phyloP scores from a whole-genome alignment of 2,888 invertebrate genomes.

The Barypeithes pellucidus region DNA sequence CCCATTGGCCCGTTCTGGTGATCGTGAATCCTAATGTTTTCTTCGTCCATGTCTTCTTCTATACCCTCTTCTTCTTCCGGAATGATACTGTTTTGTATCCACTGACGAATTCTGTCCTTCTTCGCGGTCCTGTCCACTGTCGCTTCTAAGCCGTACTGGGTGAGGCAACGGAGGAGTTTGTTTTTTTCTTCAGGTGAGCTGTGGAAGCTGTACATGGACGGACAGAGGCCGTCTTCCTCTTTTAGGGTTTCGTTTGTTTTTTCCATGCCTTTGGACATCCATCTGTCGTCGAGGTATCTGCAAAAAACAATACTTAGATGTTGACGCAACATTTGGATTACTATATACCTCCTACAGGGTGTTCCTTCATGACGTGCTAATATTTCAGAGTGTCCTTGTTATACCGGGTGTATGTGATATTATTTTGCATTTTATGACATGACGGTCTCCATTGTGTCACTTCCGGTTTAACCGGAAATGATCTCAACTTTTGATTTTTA shows the following conservation, averaged over 20 bases:
- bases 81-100: constrained; percentile 91
- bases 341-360: too few relatives aligned
- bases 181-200: constrained; percentile 92
- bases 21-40: constrained; percentile 66
- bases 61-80: constrained; percentile 85
- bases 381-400: too few relatives aligned
- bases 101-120: constrained; percentile 92
- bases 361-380: too few relatives aligned
- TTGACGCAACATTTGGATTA: too few relatives aligned
- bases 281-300: constrained; percentile 89
- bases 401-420: too few relatives aligned
- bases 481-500: too few relatives aligned
- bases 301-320: too few relatives aligned
- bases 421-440: too few relatives aligned
- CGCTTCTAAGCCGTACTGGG: constrained; percentile 92
- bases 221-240: constrained; percentile 89
- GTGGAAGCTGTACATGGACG: constrained; percentile 93
- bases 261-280: constrained; percentile 89
- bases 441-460: too few relatives aligned
- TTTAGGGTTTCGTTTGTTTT: constrained; percentile 77
- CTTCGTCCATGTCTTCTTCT: constrained; percentile 71
- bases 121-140: constrained; percentile 90
- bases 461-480: too few relatives aligned
- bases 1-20: constrained; percentile 66
- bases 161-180: constrained; percentile 84